Percentiles rank a stretch among this genome's conserved stretches.
These are phyloP conservation scores for Melanotaenia maccullochi DNA, from an alignment of 2,797 vertebrate genomes.

Conservation along the genomic window DNA sequence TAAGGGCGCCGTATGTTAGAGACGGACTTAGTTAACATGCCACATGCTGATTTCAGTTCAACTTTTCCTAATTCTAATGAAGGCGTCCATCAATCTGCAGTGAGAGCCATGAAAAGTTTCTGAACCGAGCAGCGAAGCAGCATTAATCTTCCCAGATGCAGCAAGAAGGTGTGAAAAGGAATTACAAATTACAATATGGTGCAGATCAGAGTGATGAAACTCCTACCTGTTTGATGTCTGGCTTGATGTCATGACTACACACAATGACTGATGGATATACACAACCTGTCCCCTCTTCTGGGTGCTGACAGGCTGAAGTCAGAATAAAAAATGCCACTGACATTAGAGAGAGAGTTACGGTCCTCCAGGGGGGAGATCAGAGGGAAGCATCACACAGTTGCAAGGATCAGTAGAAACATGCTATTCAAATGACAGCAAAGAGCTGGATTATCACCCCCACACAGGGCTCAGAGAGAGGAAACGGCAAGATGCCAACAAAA, in stretches of 20 bases:
- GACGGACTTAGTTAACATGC: constrained; percentile 14
- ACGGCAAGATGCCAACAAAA: constrained; percentile 1
- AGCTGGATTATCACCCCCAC: constrained; percentile 51
- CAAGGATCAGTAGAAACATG: constrained; percentile 44
- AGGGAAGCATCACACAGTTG: constrained; percentile 43
- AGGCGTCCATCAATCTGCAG: constrained; percentile 24
- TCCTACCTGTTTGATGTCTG: constrained; percentile 53
- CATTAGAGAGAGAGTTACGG: constrained; percentile 63
- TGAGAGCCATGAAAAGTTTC: constrained; percentile 25
- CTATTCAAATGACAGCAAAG: constrained; percentile 53
- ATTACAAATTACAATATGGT: constrained; percentile 56
- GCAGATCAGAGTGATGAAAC: constrained; percentile 50
- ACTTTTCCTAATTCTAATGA: constrained; percentile 34
- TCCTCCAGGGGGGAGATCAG: constrained; percentile 50
- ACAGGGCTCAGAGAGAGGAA: neutral
- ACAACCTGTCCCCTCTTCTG: constrained; percentile 53
- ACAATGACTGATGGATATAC: constrained; percentile 62
- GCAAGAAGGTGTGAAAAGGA: constrained; percentile 30
- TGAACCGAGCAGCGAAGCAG: neutral
- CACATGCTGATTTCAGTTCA: constrained; percentile 33
- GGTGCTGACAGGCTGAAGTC: constrained; percentile 52
- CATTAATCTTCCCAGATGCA: constrained; percentile 42
- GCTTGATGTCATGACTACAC: constrained; percentile 54
- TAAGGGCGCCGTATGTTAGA: constrained; percentile 4
- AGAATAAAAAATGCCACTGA: constrained; percentile 62